Evolutionary conservation across 2,113 vertebrate species (phyloP), one percentile per base, ranked within the genome.

Genomic region (Nannospalax galili): DNA sequence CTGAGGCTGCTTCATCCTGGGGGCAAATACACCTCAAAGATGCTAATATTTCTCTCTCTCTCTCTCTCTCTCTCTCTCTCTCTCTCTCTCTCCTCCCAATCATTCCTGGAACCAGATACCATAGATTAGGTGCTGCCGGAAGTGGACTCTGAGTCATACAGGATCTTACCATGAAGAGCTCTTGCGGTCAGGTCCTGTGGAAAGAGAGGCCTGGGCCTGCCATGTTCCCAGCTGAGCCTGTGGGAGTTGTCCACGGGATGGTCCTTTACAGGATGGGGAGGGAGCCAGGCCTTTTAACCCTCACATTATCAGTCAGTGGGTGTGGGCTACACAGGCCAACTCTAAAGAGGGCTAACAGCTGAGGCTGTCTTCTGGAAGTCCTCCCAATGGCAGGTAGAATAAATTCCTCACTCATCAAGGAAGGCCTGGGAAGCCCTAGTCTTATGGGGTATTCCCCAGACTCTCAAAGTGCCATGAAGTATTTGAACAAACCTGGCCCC

Each of bases 101-200:
- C 92, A 92, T 37, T 84, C 78, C 75, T 91, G 5, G 32, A 96
- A 88, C 62, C 15, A 96, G 62, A 73, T 28, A 30, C 35, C 40
- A 32, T 52, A 88, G 78, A 80, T 80, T 40, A 75, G 78, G 30
- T 88, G 74, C 24, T 35, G 5, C 14, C 52, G 35, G 73, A 92
- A 97, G 88, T 65, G 42, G 45, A 72, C 62, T 70, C 60, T 60
- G 16, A 80, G 82, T 92, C 67, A 82, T 45, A 60, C 11, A 91
- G 82, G 24, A 88, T 17, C 64, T 86, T 77, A 73, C 40, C 28
- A 42, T 11, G 48, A 60, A 88, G 90, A 80, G 24, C 16, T 48
- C 58, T 77, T 85, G 67, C 45, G 26, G 74, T 62, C 8, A 19
- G 56, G 42, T 82, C 5, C 45, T 52, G 48, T 70, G 17, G 85